phyloP scores from a whole-genome alignment of 2,888 invertebrate species.

The Ceriagrion tenellum region DNA sequence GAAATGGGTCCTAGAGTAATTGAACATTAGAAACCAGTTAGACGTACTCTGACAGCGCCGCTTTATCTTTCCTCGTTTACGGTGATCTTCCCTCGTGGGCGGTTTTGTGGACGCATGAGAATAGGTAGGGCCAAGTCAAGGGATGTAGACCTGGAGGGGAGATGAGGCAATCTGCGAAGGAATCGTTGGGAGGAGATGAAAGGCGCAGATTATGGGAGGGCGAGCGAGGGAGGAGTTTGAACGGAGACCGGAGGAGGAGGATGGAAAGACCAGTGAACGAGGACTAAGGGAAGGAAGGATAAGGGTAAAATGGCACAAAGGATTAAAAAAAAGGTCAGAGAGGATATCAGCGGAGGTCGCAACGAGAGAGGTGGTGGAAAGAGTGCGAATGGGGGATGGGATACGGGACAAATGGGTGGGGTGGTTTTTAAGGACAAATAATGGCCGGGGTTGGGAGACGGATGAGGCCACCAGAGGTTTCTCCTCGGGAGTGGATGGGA shows the following conservation, averaged over 20 bases:
- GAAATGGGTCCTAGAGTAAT: too few species aligned
- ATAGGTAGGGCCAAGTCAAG: neutral
- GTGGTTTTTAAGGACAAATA: conserved; percentile 1
- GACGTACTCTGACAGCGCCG: neutral
- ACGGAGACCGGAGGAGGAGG: neutral
- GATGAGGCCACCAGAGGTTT: neutral
- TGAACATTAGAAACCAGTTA: neutral
- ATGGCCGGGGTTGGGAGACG: neutral
- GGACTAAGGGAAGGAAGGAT: neutral
- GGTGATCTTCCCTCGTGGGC: neutral
- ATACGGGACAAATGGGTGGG: neutral
- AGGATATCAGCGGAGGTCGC: neutral
- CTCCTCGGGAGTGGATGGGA: neutral
- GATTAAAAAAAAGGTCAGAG: neutral
- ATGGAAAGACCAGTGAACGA: neutral
- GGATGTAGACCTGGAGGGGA: neutral
- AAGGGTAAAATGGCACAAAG: neutral
- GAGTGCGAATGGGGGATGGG: neutral
- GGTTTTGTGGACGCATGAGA: neutral
- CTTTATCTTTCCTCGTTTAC: neutral
- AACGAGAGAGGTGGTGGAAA: too few species aligned
- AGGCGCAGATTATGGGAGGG: neutral
- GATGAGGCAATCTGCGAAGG: neutral
- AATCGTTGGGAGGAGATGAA: neutral
- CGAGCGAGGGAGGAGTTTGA: neutral